Percentiles rank a stretch among this genome's conserved stretches.
phyloP scores from a whole-genome alignment of 2,113 vertebrate species.

The Cyrtonyx montezumae region DNA sequence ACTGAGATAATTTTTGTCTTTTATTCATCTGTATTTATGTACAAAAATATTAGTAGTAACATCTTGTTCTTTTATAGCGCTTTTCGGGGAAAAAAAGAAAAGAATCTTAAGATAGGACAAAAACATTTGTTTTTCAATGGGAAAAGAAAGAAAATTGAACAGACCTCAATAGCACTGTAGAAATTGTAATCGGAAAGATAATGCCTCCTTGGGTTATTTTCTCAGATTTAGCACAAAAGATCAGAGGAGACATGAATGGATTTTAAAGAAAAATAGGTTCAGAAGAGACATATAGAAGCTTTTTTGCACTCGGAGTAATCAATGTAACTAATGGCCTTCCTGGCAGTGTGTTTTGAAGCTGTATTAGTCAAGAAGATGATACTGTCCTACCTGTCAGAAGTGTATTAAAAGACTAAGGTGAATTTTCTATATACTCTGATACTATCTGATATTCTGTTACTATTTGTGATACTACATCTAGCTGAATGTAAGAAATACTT shows the following conservation, averaged over 20 bases:
- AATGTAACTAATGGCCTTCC: conserved; percentile 63
- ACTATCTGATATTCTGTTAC: too few species aligned
- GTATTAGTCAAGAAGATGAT: conserved; percentile 56
- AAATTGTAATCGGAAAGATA: conserved; percentile 65
- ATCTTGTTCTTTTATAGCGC: background rate
- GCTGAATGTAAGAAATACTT: background rate
- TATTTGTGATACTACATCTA: too few species aligned
- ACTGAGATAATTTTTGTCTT: background rate
- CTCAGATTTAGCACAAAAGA: conserved; percentile 60
- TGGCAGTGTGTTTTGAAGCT: conserved; percentile 60
- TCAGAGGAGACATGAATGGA: conserved; percentile 50
- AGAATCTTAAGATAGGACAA: conserved; percentile 27
- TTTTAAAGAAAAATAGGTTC: conserved; percentile 70
- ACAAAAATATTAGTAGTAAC: background rate
- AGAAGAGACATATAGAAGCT: conserved; percentile 39
- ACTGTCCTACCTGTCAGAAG: conserved; percentile 45
- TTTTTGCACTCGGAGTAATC: conserved; percentile 61
- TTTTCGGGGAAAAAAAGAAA: background rate
- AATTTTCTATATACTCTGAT: conserved; percentile 57
- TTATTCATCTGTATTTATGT: background rate
- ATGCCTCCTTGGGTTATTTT: conserved; percentile 55
- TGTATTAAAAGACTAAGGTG: conserved; percentile 39
- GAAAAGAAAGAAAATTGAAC: conserved; percentile 49
- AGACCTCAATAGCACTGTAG: conserved; percentile 14
- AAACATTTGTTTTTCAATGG: conserved; percentile 46